Conservation (phyloP, 2,797 vertebrate species). For the Babyrousa celebensis region DNA sequence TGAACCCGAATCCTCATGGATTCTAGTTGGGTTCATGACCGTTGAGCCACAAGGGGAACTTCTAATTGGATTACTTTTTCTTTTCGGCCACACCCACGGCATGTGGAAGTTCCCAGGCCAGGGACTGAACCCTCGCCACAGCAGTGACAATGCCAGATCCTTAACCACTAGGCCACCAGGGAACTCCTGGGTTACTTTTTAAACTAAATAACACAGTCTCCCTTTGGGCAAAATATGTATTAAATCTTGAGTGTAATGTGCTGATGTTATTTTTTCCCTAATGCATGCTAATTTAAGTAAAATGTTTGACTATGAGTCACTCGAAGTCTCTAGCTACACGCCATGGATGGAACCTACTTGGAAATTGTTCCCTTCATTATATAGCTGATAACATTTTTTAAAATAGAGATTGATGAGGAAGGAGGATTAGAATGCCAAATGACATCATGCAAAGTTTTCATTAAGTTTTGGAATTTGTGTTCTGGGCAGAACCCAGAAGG, state of each 20-base stretch:
- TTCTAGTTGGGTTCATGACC: no score
- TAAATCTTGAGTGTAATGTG: background rate
- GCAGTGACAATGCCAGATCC: no score
- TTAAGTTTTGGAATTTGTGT: background rate
- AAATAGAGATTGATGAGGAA: background rate
- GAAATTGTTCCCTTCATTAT: background rate
- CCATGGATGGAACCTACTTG: background rate
- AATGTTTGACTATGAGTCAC: background rate
- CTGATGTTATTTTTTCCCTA: background rate
- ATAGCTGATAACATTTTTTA: background rate
- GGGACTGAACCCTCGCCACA: no score
- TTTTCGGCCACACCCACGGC: no score
- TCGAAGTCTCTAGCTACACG: background rate
- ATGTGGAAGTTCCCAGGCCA: no score
- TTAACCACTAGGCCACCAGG: no score
- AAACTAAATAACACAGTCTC: background rate
- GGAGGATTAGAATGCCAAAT: background rate
- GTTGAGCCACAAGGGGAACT: no score
- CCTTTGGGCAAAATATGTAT: background rate
- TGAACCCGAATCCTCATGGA: no score
- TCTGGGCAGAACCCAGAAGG: background rate
- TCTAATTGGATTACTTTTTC: no score
- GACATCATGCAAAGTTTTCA: background rate
- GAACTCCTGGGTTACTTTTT: background rate
- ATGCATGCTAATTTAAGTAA: background rate